These are phyloP conservation scores for Cynocephalus volans DNA, from an alignment of 2,113 vertebrate species.

Conservation along the genomic window DNA sequence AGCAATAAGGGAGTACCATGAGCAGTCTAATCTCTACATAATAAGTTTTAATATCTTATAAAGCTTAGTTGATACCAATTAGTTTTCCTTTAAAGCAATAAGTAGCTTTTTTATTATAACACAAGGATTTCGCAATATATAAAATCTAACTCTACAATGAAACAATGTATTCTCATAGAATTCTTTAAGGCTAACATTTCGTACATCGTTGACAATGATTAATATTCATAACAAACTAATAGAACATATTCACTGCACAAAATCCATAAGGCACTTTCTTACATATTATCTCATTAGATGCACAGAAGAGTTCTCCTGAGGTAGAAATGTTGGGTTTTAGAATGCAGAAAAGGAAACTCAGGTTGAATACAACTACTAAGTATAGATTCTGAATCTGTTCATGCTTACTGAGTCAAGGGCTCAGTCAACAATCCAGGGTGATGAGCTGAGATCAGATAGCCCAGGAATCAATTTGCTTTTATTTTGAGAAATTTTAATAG, in stretches of 20 bases:
- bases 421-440: background rate
- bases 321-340: background rate
- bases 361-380: background rate
- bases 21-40: background rate
- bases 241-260: background rate
- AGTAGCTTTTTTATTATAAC: background rate
- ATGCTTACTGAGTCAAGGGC: background rate
- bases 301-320: background rate
- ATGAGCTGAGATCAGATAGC: background rate
- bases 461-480: background rate
- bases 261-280: background rate
- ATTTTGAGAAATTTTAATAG: conserved; percentile 22
- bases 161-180: background rate
- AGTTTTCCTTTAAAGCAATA: conserved; percentile 39
- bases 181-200: background rate
- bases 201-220: background rate
- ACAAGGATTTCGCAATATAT: conserved; percentile 10
- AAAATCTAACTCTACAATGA: conserved; percentile 30
- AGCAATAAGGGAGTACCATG: background rate
- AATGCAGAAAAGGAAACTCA: background rate
- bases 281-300: background rate
- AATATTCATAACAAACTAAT: background rate
- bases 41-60: conserved; percentile 31
- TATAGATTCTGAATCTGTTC: background rate
- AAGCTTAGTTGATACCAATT: conserved; percentile 36